These are phyloP conservation scores for Parnassius orleans DNA, from an alignment of 2,888 invertebrate genomes.

Conservation along the genomic window DNA sequence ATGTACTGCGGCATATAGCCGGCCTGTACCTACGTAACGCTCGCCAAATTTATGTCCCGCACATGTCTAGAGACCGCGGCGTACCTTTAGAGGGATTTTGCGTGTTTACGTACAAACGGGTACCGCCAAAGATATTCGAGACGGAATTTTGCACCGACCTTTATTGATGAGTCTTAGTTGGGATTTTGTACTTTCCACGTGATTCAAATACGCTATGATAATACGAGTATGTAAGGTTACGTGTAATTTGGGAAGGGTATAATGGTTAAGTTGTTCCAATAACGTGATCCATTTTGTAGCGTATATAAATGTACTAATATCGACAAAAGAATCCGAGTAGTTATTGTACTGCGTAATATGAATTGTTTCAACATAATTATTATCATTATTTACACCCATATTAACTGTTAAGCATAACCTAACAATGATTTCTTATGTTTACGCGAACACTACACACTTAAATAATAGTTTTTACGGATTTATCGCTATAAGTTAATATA, in stretches of 20 bases:
- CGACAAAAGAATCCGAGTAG: too few relatives aligned
- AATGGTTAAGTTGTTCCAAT: constrained; percentile 1
- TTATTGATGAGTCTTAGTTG: constrained; percentile 65
- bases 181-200: constrained; percentile 24
- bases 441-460: too few relatives aligned
- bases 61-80: constrained; percentile 80
- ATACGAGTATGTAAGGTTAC: constrained; percentile 10
- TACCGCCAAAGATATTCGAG: constrained; percentile 70
- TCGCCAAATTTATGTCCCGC: constrained; percentile 81
- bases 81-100: constrained; percentile 80
- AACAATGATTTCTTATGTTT: too few relatives aligned
- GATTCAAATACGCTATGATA: constrained; percentile 17
- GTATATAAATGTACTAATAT: background rate
- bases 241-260: constrained; percentile 25
- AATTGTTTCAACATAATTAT: too few relatives aligned
- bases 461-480: too few relatives aligned
- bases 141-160: constrained; percentile 70
- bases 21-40: constrained; percentile 76
- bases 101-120: constrained; percentile 76
- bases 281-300: background rate
- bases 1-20: constrained; percentile 73
- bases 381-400: too few relatives aligned
- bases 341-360: too few relatives aligned
- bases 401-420: too few relatives aligned
- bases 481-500: too few relatives aligned